Base-by-base conservation (phyloP, 2,113 vertebrate genomes). In the Neodon shergylaensis region DNA sequence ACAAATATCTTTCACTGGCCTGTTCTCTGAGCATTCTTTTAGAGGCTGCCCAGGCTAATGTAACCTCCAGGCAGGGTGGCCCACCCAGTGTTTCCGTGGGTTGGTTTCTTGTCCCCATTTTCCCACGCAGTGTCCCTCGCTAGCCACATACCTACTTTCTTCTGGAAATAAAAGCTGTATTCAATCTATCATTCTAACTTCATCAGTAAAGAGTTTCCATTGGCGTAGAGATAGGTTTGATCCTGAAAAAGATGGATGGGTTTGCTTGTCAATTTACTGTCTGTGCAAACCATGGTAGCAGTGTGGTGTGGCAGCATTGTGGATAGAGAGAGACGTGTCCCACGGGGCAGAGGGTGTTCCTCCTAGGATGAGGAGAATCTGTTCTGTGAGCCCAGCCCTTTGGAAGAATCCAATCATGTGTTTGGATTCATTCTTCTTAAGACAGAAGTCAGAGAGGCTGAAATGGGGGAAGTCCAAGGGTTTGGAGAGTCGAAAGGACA, bases 231-330 rank as follows among this genome's bases (percentile, higher is more conserved):
- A 63, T 22, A 72, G 66, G 14, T 19, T 42, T 68, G 22, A 3
- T 49, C 58, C 39, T 28, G 2, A 52, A 36, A 77, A 61, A 22
- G 76, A 66, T 8, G 49, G 72, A 86, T 7, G 21, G 66, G 65
- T 8, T 3, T 7, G 79, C 16, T 83, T 19, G 0, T 33, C 47
- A 61, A 54, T 52, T 90, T 61, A n/a, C 31, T 58, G 52, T 33
- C 58, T 58, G 14, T 24, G 54, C 19, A 78, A 36, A 47, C 42
- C 42, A 77, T 0, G 4, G 7, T 13, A 21, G 49, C 5, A 4
- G 31, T 7, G 2, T 19, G 33, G 26, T 5, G 2, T 19, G 44
- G 22, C 31, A 0, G 0, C 2, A 1, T n/a, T 8, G 17, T 39
- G 66, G 39, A 26, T 28, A 49, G 31, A 65, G 54, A n/a, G 49